Evolutionary conservation across 2,797 vertebrate species (phyloP).

Genomic region (Lophius americanus): DNA sequence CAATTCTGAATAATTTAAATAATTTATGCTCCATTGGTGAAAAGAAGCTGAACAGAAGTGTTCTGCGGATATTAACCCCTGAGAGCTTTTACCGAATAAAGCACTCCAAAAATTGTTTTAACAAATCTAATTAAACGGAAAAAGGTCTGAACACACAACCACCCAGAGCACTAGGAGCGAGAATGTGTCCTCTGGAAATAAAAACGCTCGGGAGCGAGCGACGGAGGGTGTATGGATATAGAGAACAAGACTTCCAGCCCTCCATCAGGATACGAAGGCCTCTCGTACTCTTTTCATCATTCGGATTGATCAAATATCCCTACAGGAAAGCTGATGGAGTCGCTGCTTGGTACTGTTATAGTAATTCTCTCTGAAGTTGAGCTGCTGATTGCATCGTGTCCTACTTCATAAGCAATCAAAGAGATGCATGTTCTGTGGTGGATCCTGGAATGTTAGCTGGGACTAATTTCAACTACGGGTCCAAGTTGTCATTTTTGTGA

Average conservation of each 20-base stretch:
- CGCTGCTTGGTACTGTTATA: slow-evolving; percentile 61
- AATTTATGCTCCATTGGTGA: slow-evolving; percentile 99
- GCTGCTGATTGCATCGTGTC: slow-evolving; percentile 73
- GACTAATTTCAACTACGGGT: slow-evolving; percentile 51
- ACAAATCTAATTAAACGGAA: slow-evolving; percentile 91
- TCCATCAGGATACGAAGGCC: slow-evolving; percentile 78
- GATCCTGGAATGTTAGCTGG: slow-evolving; percentile 70
- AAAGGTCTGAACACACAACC: slow-evolving; percentile 85
- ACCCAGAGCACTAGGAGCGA: slow-evolving; percentile 79
- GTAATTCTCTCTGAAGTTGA: slow-evolving; percentile 80
- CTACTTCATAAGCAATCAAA: slow-evolving; percentile 72
- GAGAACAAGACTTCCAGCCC: slow-evolving; percentile 75
- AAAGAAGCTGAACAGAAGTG: slow-evolving; percentile 99
- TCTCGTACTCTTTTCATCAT: slow-evolving; percentile 78
- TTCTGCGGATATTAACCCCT: slow-evolving; percentile 99
- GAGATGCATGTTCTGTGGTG: slow-evolving; percentile 62
- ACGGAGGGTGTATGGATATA: slow-evolving; percentile 69
- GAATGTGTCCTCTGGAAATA: slow-evolving; percentile 81
- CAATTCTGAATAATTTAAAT: slow-evolving; percentile 99
- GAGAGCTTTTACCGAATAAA: slow-evolving; percentile 90
- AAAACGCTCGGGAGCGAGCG: slow-evolving; percentile 74
- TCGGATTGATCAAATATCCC: slow-evolving; percentile 80
- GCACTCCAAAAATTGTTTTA: slow-evolving; percentile 90
- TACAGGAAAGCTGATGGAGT: slow-evolving; percentile 80
- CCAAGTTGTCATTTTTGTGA: slow-evolving; percentile 56